phyloP scores from a whole-genome alignment of 1,140 invertebrate species.

The Halyomorpha halys region DNA sequence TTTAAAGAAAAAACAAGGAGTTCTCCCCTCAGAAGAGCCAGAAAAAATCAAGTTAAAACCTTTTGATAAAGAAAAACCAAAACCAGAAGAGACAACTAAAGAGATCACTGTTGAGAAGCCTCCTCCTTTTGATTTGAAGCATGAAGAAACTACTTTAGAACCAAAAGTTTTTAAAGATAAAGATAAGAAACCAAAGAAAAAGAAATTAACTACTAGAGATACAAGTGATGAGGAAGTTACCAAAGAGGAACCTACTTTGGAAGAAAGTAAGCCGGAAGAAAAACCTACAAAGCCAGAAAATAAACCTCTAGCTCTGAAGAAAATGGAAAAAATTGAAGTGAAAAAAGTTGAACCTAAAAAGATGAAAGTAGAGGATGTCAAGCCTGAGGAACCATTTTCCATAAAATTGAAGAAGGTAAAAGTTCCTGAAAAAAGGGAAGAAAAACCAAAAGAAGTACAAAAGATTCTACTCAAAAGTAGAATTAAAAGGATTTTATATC shows the following conservation, averaged over 20 bases:
- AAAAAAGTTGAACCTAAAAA: conserved; percentile 29
- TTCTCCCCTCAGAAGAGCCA: conserved; percentile 13
- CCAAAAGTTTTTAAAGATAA: conserved; percentile 23
- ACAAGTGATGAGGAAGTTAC: conserved; percentile 23
- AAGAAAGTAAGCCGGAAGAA: conserved; percentile 24
- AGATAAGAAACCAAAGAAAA: conserved; percentile 28
- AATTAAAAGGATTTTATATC: conserved; percentile 41
- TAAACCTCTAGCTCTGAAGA: conserved; percentile 31
- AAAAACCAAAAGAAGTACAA: conserved; percentile 39
- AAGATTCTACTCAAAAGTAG: conserved; percentile 50
- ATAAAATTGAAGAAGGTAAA: conserved; percentile 53
- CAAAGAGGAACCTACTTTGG: conserved; percentile 23
- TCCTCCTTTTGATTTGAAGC: conserved; percentile 19
- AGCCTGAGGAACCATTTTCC: conserved; percentile 38
- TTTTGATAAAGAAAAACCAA: conserved; percentile 30
- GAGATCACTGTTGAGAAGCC: conserved; percentile 24
- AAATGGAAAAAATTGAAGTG: conserved; percentile 33
- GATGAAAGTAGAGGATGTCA: conserved; percentile 28
- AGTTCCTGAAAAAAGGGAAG: conserved; percentile 41
- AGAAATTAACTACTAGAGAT: conserved; percentile 24
- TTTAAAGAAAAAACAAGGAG: conserved; percentile 26
- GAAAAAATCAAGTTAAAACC: conserved; percentile 23
- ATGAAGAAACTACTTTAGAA: conserved; percentile 21
- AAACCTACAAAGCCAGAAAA: conserved; percentile 31
- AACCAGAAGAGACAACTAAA: conserved; percentile 31